Evolutionary conservation across 2,888 invertebrate species (phyloP), one percentile per base, ranked within the genome.

Genomic region (Mimas tiliae): DNA sequence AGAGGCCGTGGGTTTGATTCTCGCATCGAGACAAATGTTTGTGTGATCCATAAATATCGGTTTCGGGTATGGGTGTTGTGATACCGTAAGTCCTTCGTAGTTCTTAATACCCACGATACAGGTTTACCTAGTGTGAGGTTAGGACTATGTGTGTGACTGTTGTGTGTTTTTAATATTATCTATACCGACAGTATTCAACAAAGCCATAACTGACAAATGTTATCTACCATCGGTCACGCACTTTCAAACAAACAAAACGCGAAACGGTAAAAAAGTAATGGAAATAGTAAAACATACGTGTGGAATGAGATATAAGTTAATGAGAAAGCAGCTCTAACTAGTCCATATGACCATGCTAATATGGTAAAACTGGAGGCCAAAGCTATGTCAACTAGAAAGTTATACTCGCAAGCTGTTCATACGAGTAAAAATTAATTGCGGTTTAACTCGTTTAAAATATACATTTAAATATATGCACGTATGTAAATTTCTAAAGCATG

Each of bases 241-340:
- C 21, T 34, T 16, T 16, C 34, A 69, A 65, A 67, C 68, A 45
- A 67, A 65, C 16, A 67, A 68, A 72, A 65, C 64, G 68, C 67
- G 71, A 74, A 78, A 72, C 79, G 68, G 79, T 79, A 74, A 74
- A 75, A 72, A 70, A 71, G 73, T 47, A 58, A 68, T 62, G 58
- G 63, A 70, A 48, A 71, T 73, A 70, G 66, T 68, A 65, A 70
- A 69, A 66, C 53, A 53, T 14, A 33, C 55, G 38, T 68, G 72
- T 72, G 68, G 70, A 76, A 74, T 74, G 66, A 58, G 66, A 63
- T 63, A 70, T 74, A n/a, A 74, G 73, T 74, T 78, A 42, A 58
- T 58, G 38, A 79, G 81, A 82, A 80, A 82, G 80, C 75, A 48
- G 72, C 63, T 58, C 1, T 38, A 58, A 58, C 58, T 58, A 42